These are phyloP conservation scores for Melipona beecheii DNA, from an alignment of 2,888 invertebrate species.

Conservation along the genomic window DNA sequence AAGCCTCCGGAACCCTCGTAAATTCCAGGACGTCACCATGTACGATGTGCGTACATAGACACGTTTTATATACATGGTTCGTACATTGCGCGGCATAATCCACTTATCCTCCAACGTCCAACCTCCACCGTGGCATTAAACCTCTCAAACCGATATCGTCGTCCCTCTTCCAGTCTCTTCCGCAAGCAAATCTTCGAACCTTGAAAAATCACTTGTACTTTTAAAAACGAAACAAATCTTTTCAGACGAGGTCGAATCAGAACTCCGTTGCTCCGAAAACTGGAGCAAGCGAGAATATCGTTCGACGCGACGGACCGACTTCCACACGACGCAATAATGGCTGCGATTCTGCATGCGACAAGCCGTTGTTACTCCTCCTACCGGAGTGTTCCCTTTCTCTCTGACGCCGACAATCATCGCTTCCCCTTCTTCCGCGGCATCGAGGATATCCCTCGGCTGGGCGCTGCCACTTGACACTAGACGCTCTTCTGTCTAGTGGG, in stretches of 20 bases:
- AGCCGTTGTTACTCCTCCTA: slow-evolving; percentile 58
- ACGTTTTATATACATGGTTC: not conserved
- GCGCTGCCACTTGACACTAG: slow-evolving; percentile 77
- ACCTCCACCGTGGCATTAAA: not conserved
- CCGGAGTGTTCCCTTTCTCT: slow-evolving; percentile 28
- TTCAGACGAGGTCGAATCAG: too few relatives aligned
- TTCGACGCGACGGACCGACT: slow-evolving; percentile 58
- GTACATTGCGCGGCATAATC: not conserved
- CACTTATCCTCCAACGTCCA: slow-evolving; percentile 2
- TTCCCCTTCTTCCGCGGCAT: slow-evolving; percentile 47
- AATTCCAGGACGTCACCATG: not conserved
- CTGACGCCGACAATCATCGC: slow-evolving; percentile 63
- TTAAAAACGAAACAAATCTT: not conserved
- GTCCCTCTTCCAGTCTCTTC: not conserved
- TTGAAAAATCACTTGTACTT: not conserved
- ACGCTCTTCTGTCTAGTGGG: slow-evolving; percentile 77
- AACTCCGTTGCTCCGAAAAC: not conserved
- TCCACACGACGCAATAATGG: slow-evolving; percentile 72
- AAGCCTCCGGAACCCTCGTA: not conserved
- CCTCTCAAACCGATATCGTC: not conserved
- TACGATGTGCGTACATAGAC: not conserved
- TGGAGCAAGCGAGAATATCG: slow-evolving; percentile 18
- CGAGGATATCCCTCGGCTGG: slow-evolving; percentile 52
- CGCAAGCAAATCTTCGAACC: not conserved
- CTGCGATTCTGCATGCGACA: slow-evolving; percentile 68